phyloP scores from a whole-genome alignment of 2,797 vertebrate species.

The Euthynnus affinis region DNA sequence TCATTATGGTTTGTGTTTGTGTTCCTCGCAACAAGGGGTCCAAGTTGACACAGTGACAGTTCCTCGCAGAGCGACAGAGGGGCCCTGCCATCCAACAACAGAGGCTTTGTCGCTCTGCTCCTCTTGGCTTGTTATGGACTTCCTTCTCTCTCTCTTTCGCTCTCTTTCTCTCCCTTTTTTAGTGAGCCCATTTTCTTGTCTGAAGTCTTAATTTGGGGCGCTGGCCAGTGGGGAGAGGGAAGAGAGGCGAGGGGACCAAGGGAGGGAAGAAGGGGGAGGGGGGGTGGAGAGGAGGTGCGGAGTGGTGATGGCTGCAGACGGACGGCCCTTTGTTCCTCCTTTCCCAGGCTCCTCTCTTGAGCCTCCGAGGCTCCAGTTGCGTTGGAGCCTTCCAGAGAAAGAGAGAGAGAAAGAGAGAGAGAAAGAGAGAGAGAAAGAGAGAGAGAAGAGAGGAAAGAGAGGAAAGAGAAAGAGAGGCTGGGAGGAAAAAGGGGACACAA shows the following conservation, averaged over 20 bases:
- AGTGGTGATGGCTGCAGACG: constrained; percentile 82
- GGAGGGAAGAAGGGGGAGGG: constrained; percentile 59
- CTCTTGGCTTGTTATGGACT: constrained; percentile 82
- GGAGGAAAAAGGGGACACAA: constrained; percentile 69
- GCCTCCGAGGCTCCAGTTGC: constrained; percentile 85
- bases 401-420: constrained; percentile 51
- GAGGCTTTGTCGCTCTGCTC: constrained; percentile 82
- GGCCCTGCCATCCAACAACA: constrained; percentile 84
- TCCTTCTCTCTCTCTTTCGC: constrained; percentile 78
- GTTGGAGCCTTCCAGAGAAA: constrained; percentile 79
- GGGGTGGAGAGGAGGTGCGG: constrained; percentile 58
- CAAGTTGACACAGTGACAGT: constrained; percentile 83
- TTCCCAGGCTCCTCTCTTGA: constrained; percentile 87
- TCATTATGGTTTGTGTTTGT: constrained; percentile 73
- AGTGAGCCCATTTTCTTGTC: constrained; percentile 85
- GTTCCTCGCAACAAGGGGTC: constrained; percentile 71
- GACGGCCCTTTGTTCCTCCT: constrained; percentile 85
- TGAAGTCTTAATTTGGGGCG: constrained; percentile 88
- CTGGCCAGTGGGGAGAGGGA: constrained; percentile 81
- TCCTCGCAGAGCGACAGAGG: constrained; percentile 76
- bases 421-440: constrained; percentile 25
- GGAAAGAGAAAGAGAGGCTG: constrained; percentile 27
- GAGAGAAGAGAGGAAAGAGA: constrained; percentile 28
- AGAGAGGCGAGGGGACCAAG: constrained; percentile 69
- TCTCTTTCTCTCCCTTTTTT: constrained; percentile 75